Evolutionary conservation across 2,888 invertebrate genomes (phyloP).

Genomic region (Glaucopsyche alexis): DNA sequence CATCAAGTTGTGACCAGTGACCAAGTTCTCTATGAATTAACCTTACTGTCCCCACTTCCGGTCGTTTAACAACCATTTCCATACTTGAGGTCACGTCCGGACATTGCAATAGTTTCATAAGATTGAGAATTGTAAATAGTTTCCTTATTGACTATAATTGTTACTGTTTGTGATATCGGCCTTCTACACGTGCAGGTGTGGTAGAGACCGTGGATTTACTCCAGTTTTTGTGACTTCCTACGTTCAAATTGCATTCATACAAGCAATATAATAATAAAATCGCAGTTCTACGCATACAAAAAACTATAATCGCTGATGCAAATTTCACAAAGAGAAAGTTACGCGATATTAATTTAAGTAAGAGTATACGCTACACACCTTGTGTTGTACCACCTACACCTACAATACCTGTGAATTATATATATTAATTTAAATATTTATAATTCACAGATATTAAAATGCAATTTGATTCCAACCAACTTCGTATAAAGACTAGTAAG

Average conservation of each 20-base stretch:
- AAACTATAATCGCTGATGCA: constrained; percentile 3
- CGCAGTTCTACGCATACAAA: neutral
- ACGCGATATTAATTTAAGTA: neutral
- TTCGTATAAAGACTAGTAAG: no score
- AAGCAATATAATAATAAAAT: no score
- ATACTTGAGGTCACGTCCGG: constrained; percentile 23
- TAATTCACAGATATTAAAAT: no score
- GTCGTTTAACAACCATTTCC: constrained; percentile 12
- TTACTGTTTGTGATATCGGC: neutral
- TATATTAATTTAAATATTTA: no score
- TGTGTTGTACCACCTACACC: no score
- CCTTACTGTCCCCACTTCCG: constrained; percentile 23
- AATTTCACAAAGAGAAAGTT: constrained; percentile 22
- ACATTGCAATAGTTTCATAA: constrained; percentile 21
- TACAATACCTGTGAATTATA: no score
- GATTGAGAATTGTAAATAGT: constrained; percentile 24
- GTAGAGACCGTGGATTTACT: neutral
- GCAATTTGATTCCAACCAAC: no score
- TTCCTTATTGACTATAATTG: constrained; percentile 25
- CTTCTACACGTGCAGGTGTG: neutral
- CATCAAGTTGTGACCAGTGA: neutral
- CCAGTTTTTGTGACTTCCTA: neutral
- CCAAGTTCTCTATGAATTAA: constrained; percentile 18
- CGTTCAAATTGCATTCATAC: no score
- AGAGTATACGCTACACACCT: no score